Conservation (phyloP, 2,888 invertebrate genomes). For the Cryptocheilus praepositus region DNA sequence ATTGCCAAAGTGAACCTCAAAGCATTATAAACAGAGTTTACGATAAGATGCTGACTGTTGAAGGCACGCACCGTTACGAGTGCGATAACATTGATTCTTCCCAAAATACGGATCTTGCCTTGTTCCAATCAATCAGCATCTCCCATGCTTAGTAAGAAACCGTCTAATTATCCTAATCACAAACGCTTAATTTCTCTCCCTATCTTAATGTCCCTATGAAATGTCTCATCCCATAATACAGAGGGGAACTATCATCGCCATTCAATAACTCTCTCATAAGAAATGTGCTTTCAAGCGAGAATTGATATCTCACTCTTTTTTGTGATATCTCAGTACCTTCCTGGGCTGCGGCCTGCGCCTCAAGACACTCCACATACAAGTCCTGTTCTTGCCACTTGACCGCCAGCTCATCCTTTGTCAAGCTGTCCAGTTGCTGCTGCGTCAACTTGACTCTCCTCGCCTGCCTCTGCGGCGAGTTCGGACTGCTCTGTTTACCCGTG, state of each 20-base stretch:
- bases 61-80: no score
- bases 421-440: slow-evolving; percentile 80
- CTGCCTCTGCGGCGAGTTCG: slow-evolving; percentile 76
- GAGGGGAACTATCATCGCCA: slow-evolving; percentile 42
- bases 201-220: slow-evolving; percentile 63
- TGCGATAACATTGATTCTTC: no score
- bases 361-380: slow-evolving; percentile 84
- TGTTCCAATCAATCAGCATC: no score
- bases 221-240: slow-evolving; percentile 58
- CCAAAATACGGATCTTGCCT: no score
- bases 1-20: no score
- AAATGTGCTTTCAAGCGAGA: slow-evolving; percentile 62
- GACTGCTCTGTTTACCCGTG: slow-evolving; percentile 71
- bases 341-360: slow-evolving; percentile 84
- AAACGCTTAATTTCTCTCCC: slow-evolving; percentile 35
- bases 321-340: slow-evolving; percentile 81
- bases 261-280: slow-evolving; percentile 61
- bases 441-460: slow-evolving; percentile 79
- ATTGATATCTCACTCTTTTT: slow-evolving; percentile 55
- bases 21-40: no score
- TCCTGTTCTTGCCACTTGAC: slow-evolving; percentile 86
- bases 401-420: slow-evolving; percentile 81
- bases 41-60: no score
- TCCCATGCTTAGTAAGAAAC: no score
- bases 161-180: slow-evolving; percentile 48